Percentiles rank a stretch among this genome's conserved stretches.
Conservation (phyloP, 2,113 vertebrate species). For the Phalacrocorax pelagicus region DNA sequence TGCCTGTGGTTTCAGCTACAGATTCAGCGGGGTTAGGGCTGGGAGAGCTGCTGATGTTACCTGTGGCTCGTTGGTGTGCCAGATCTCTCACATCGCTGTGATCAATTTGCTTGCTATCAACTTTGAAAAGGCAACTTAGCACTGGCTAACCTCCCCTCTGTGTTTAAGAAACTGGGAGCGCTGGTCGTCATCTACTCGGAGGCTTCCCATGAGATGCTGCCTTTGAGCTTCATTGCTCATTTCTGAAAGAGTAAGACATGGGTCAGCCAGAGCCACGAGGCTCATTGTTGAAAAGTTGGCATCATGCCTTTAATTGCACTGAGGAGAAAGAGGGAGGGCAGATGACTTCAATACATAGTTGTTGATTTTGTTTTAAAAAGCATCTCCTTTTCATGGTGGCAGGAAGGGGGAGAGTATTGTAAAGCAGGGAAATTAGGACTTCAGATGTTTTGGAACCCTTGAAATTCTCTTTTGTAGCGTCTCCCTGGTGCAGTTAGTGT, state of each 20-base stretch:
- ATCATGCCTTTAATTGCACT: neutral
- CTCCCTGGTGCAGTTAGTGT: neutral
- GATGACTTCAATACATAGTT: neutral
- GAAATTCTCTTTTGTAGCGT: neutral
- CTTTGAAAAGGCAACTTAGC: neutral
- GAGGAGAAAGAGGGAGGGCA: neutral
- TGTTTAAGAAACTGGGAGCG: neutral
- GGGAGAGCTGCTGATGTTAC: neutral
- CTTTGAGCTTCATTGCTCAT: neutral
- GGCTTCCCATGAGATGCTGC: neutral
- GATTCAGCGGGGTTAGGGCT: neutral
- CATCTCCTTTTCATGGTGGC: neutral
- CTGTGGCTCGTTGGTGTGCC: neutral
- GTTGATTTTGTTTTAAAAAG: slow-evolving; percentile 33
- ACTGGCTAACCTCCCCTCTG: neutral
- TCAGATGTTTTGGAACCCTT: neutral
- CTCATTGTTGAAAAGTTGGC: neutral
- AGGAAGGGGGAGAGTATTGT: neutral
- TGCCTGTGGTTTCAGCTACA: neutral
- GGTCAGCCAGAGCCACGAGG: neutral
- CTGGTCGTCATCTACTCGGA: neutral
- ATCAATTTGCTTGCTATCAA: neutral
- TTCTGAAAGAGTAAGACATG: neutral
- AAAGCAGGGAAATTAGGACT: neutral
- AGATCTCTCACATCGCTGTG: fast-evolving